Base-by-base conservation (phyloP, 2,888 invertebrate species). In the Electrophaes corylata region DNA sequence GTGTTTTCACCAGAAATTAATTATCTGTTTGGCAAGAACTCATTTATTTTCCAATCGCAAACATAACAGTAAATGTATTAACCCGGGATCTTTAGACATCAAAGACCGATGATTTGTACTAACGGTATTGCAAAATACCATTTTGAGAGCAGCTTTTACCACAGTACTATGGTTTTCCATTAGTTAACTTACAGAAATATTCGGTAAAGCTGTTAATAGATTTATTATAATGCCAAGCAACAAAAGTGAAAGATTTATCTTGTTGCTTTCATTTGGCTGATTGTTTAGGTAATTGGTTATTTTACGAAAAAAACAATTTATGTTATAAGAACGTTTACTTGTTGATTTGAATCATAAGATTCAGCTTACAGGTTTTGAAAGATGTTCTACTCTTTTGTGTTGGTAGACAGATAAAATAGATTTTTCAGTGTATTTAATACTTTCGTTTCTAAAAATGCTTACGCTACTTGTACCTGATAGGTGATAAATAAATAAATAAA, bases 111-210 rank as follows among this genome's bases (percentile, higher is more conserved):
- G 35, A 51, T 44, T 51, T 35, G 44, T 44, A 35, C 20, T n/a
- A 43, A n/a, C 16, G n/a, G 23, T 16, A 37, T 20, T 45, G 16
- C 33, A 51, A 52, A 69, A 66, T 61, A 66, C 59, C 65, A 64
- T 51, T 60, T 37, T 49, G 23, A 44, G 20, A 51, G 60, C 51
- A 51, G 57, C 57, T 65, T 59, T 53, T 66, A 57, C 64, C 64
- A 62, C 67, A 60, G 69, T 69, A 78, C 79, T 70, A 73, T 71
- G 70, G 70, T 76, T 71, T 80, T 80, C 82, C 81, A 81, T 82
- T 81, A 79, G 75, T 75, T 77, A 70, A 74, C 72, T 72, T 69
- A 73, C 71, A 72, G 48, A 60, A 59, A 47, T 43, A 43, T 31
- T 59, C 29, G 35, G 40, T 18, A 14, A 1, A 54, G 46, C 50